Evolutionary conservation across 2,113 vertebrate species (phyloP).

Genomic region (Anarhynchus alexandrinus): DNA sequence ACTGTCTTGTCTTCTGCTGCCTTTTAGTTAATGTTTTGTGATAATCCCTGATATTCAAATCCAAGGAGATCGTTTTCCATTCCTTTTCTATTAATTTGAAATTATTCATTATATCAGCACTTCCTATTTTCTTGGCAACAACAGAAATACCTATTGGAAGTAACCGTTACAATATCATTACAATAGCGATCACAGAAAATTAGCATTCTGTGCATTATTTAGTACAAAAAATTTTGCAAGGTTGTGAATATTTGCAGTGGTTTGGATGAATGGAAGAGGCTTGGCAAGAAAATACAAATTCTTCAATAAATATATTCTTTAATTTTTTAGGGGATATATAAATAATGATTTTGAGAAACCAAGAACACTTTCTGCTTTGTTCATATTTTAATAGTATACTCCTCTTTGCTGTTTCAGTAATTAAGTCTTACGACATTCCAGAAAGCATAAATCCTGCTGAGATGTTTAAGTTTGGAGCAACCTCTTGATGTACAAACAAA

Average conservation of each 20-base stretch:
- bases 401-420: conserved; percentile 67
- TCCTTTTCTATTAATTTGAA: background rate
- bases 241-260: background rate
- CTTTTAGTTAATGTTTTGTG: background rate
- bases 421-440: conserved; percentile 75
- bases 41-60: background rate
- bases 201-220: background rate
- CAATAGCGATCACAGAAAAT: background rate
- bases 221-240: background rate
- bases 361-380: conserved; percentile 58
- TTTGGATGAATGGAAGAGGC: background rate
- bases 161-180: background rate
- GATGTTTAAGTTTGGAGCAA: conserved; percentile 74
- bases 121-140: background rate
- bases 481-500: conserved; percentile 74
- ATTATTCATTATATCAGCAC: background rate
- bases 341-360: conserved; percentile 66
- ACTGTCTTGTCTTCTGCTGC: background rate
- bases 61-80: background rate
- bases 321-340: conserved; percentile 56
- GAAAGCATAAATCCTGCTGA: conserved; percentile 74
- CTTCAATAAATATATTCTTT: conserved; percentile 38
- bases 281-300: conserved; percentile 51
- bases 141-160: background rate
- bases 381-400: conserved; percentile 67